A percentile compares a stretch with the other conserved stretches of the same genome.
Conservation (phyloP, 2,888 invertebrate genomes). For the Paralinhomoeus sp. region DNA sequence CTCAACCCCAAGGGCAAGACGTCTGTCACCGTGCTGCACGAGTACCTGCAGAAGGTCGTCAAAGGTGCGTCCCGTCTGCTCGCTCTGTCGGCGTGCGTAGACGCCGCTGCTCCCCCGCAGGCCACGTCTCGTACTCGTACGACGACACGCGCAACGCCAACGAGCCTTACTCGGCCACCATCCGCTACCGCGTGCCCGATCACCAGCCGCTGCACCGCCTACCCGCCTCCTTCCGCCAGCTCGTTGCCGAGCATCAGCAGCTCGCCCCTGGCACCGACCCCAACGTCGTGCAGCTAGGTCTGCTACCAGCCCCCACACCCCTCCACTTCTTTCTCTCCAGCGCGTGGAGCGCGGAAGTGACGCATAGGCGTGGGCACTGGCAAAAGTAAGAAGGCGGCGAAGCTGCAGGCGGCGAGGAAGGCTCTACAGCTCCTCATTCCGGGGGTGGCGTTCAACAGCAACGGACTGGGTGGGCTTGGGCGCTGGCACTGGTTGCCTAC, state of each 20-base stretch:
- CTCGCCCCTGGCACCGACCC: too few relatives aligned
- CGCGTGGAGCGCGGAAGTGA: slow-evolving; percentile 33
- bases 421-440: slow-evolving; percentile 14
- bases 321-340: too few relatives aligned
- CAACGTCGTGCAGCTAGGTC: too few relatives aligned
- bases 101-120: not conserved
- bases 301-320: too few relatives aligned
- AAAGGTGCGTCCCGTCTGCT: slow-evolving; percentile 37
- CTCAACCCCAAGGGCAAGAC: slow-evolving; percentile 39
- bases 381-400: slow-evolving; percentile 81
- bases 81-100: not conserved
- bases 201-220: too few relatives aligned
- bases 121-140: slow-evolving; percentile 9
- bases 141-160: slow-evolving; percentile 44
- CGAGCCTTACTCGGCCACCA: slow-evolving; percentile 76
- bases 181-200: slow-evolving; percentile 29
- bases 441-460: slow-evolving; percentile 11
- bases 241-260: too few relatives aligned
- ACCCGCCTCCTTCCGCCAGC: too few relatives aligned
- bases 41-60: slow-evolving; percentile 80
- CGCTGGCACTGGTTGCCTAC: too few relatives aligned
- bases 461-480: slow-evolving; percentile 7
- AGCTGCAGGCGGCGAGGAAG: slow-evolving; percentile 49
- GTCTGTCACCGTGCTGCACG: slow-evolving; percentile 81
- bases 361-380: slow-evolving; percentile 78